Conservation (phyloP, 2,113 vertebrate species). For the Cranoglanis bouderius region DNA sequence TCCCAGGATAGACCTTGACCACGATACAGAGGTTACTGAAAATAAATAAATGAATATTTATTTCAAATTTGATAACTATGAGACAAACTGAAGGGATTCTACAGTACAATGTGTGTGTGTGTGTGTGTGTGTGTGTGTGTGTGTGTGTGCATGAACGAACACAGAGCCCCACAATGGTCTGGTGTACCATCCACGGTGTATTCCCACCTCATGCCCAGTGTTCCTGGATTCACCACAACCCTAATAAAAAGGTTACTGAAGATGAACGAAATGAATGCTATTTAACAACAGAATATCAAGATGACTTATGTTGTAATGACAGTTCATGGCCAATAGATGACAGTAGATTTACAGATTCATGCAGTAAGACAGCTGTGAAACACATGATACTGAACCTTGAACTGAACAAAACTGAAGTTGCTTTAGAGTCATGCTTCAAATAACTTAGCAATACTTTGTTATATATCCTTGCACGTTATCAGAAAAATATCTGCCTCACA, state of each 20-base stretch:
- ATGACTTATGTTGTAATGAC: neutral
- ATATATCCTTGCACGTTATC: neutral
- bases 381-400: neutral
- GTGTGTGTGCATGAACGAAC: neutral
- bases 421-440: neutral
- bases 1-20: neutral
- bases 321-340: slow-evolving; percentile 29
- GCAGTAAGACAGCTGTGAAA: neutral
- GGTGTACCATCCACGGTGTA: neutral
- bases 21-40: neutral
- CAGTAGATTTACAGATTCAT: neutral
- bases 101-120: neutral
- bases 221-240: neutral
- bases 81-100: neutral
- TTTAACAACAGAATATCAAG: neutral
- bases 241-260: neutral
- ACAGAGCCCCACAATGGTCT: neutral
- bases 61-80: neutral
- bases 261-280: neutral
- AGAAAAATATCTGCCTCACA: neutral
- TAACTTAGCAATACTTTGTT: neutral
- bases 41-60: neutral
- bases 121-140: neutral
- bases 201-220: neutral
- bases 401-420: neutral